A percentile compares a stretch with the other conserved stretches of the same genome.
Evolutionary conservation across 2,888 invertebrate genomes (phyloP).

Genomic region (Clivina fossor): DNA sequence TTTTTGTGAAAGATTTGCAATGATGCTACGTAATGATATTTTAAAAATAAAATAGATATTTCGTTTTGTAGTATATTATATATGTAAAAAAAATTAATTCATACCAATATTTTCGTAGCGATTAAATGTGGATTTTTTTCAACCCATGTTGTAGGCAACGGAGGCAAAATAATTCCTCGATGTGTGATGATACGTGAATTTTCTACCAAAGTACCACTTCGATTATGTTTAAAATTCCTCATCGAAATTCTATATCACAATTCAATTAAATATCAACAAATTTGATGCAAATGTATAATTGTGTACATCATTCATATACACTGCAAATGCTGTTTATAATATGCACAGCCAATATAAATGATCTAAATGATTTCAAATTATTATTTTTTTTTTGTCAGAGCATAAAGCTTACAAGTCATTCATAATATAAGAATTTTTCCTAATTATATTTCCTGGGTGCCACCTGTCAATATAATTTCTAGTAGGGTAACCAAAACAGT

Average conservation of each 20-base stretch:
- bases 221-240: conserved; percentile 28
- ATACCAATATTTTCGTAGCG: conserved; percentile 29
- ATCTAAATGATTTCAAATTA: background rate
- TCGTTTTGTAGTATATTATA: too few species aligned
- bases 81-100: conserved; percentile 2
- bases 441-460: conserved; percentile 19
- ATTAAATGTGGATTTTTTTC: conserved; percentile 27
- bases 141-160: conserved; percentile 29
- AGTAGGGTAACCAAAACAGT: conserved; percentile 23
- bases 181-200: conserved; percentile 19
- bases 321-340: too few species aligned
- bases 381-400: background rate
- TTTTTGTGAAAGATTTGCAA: too few species aligned
- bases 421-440: conserved; percentile 17
- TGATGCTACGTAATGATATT: too few species aligned
- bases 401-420: conserved; percentile 9
- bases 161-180: conserved; percentile 23
- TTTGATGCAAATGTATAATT: background rate
- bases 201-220: conserved; percentile 26
- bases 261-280: conserved; percentile 8
- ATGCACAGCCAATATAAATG: too few species aligned
- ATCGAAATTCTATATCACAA: conserved; percentile 22
- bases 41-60: too few species aligned
- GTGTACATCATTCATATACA: background rate
- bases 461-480: conserved; percentile 21